Evolutionary conservation across 2,888 invertebrate genomes (phyloP).

Genomic region (Cheiracanthium punctorium): DNA sequence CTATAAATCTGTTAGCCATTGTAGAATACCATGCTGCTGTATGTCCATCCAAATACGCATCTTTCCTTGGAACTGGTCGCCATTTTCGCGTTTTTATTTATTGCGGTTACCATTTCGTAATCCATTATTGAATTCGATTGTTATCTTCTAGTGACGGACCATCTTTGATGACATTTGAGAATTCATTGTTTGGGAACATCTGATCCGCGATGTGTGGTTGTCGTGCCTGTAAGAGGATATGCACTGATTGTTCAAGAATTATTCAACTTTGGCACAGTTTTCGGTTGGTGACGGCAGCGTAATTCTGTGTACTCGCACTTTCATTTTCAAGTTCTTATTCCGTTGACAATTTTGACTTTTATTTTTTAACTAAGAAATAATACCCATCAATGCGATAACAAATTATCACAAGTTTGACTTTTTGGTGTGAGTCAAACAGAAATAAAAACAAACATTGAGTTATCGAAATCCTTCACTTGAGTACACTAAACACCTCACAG

Average conservation of each 20-base stretch:
- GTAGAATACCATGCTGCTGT: neutral
- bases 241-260: constrained; percentile 1
- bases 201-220: neutral
- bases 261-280: constrained; percentile 6
- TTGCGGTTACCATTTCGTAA: neutral
- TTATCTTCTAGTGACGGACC: neutral
- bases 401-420: too few relatives aligned
- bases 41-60: neutral
- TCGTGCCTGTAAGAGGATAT: neutral
- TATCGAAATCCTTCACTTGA: too few relatives aligned
- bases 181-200: constrained; percentile 8
- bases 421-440: too few relatives aligned
- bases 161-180: neutral
- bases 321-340: neutral
- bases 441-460: too few relatives aligned
- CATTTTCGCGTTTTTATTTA: neutral
- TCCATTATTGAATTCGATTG: neutral
- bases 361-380: too few relatives aligned
- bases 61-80: neutral
- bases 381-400: too few relatives aligned
- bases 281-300: neutral
- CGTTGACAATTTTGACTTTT: too few relatives aligned
- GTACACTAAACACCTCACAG: too few relatives aligned
- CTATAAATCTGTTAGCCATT: neutral
- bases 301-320: neutral